phyloP scores from a whole-genome alignment of 1,140 invertebrate genomes.

The Drosophila biarmipes region DNA sequence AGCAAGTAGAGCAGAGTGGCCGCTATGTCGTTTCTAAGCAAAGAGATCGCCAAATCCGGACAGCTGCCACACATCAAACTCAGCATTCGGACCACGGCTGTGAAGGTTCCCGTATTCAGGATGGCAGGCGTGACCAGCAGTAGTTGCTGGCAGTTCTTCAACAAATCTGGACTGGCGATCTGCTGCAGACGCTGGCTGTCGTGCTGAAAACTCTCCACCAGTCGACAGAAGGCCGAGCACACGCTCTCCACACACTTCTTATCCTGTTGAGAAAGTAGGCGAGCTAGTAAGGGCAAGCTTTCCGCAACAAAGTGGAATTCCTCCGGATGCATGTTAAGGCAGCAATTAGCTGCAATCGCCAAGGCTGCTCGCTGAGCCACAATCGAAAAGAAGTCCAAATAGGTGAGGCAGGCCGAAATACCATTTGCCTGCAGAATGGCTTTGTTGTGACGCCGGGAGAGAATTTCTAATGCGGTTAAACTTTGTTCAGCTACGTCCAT shows the following conservation, averaged over 20 bases:
- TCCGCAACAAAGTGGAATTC: conserved; percentile 97
- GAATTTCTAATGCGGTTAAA: conserved; percentile 97
- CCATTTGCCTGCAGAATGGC: conserved; percentile 97
- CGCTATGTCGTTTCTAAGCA: conserved; percentile 97
- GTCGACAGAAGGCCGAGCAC: conserved; percentile 96
- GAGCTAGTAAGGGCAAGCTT: conserved; percentile 94
- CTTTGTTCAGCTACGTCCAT: conserved; percentile 99
- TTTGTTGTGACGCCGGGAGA: conserved; percentile 98
- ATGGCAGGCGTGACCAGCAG: conserved; percentile 96
- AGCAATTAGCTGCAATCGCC: conserved; percentile 98
- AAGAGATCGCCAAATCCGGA: conserved; percentile 94
- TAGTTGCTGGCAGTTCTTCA: conserved; percentile 96
- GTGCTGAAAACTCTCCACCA: conserved; percentile 98
- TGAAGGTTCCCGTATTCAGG: conserved; percentile 97
- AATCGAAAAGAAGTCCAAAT: conserved; percentile 99
- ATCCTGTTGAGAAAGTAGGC: conserved; percentile 95
- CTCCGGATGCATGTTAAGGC: conserved; percentile 95
- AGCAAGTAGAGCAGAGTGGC: conserved; percentile 96
- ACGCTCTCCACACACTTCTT: conserved; percentile 99
- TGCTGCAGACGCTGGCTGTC: conserved; percentile 96
- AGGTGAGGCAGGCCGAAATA: conserved; percentile 97
- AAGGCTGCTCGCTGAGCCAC: conserved; percentile 97
- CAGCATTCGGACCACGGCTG: conserved; percentile 97
- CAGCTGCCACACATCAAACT: conserved; percentile 97
- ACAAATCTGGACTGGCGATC: conserved; percentile 96